phyloP scores from a whole-genome alignment of 2,113 vertebrate species.

The Plecturocebus donacophilus region DNA sequence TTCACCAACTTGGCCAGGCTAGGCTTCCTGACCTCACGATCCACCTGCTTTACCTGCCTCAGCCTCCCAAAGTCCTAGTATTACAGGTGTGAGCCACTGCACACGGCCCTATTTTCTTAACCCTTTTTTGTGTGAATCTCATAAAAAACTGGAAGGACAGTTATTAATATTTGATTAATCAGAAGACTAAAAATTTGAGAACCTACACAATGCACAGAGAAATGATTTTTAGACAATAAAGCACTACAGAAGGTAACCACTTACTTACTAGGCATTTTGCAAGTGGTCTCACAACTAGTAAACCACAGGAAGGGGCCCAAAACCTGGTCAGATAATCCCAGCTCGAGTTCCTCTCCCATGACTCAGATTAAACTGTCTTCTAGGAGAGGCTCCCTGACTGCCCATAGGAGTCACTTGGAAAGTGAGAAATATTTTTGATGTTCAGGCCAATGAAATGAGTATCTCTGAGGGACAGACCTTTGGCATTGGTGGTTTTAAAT shows the following conservation, averaged over 20 bases:
- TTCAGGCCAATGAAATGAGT: not conserved
- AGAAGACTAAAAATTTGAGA: not conserved
- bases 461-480: not conserved
- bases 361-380: not conserved
- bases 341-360: not conserved
- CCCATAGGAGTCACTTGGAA: not conserved
- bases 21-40: no score
- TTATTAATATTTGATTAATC: slow-evolving; percentile 49
- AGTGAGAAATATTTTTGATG: not conserved
- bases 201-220: not conserved
- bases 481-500: not conserved
- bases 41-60: no score
- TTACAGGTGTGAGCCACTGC: no score
- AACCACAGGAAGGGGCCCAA: not conserved
- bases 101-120: not conserved
- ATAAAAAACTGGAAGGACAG: not conserved
- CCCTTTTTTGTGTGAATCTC: slow-evolving; percentile 25
- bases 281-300: not conserved
- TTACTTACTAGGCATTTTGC: not conserved
- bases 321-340: not conserved
- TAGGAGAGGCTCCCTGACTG: not conserved
- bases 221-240: not conserved
- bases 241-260: not conserved
- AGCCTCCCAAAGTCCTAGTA: no score
- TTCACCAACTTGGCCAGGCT: no score